Evolutionary conservation across 2,113 vertebrate species (phyloP).

Genomic region (Puffinus mauretanicus): DNA sequence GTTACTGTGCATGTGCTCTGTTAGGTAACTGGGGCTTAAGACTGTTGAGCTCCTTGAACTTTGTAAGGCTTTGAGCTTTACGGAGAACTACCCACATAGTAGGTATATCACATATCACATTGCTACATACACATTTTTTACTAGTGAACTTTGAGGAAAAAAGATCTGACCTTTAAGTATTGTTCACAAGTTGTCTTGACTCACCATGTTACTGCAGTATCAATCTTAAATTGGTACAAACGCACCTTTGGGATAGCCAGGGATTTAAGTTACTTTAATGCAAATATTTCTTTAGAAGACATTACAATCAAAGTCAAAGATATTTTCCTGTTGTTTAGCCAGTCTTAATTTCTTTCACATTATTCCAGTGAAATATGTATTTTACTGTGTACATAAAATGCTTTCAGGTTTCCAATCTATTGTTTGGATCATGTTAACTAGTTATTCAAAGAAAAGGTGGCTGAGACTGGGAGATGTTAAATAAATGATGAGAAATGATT

Average conservation of each 20-base stretch:
- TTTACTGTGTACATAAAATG: not conserved
- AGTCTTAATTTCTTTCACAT: not conserved
- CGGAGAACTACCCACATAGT: accelerated
- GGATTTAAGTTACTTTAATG: not conserved
- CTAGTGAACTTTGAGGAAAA: not conserved
- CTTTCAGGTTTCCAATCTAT: not conserved
- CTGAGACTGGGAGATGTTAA: not conserved
- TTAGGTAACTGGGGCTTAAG: not conserved
- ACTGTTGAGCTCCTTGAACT: not conserved
- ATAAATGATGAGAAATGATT: constrained; percentile 21
- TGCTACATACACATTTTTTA: not conserved
- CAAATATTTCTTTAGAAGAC: not conserved
- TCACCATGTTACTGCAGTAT: not conserved
- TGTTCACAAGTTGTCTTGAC: not conserved
- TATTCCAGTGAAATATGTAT: not conserved
- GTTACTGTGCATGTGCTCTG: not conserved
- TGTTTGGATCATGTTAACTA: not conserved
- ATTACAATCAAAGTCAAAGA: not conserved
- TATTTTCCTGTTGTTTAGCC: not conserved
- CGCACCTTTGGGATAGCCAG: not conserved
- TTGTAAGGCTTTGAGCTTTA: not conserved
- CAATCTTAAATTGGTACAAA: not conserved
- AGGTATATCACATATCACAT: not conserved
- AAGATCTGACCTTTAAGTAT: not conserved
- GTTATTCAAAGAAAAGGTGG: not conserved